Evolutionary conservation across 2,113 vertebrate species (phyloP), one percentile per base, ranked within the genome.

Genomic region (Struthio camelus): DNA sequence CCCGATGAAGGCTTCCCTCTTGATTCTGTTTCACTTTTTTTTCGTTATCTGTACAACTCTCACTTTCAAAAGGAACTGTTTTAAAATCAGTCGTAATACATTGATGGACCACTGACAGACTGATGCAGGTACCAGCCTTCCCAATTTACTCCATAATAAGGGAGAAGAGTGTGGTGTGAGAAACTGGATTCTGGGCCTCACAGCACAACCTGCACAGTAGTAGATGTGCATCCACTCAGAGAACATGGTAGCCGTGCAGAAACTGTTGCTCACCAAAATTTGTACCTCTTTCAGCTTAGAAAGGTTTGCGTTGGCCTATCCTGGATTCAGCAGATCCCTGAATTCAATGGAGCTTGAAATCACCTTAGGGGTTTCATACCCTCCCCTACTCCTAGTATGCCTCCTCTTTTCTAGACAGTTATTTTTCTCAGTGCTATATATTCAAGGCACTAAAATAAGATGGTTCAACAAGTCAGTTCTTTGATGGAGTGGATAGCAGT

Each of bases 21-120:
- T 78, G 13, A 7, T 50, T 64, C 32, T 32, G 46, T 36, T 27
- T 15, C 1, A 44, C 23, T 36, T 13, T 6, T 56, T 56, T 27
- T 30, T 24, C 3, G 32, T 50, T 12, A 6, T 54, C 12, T 5
- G 10, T 24, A 8, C 5, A 65, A 36, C 20, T 77, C 65, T 30
- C 19, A 24, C 3, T 30, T 83, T 30, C 12, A 38, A 65, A 85
- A 82, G 2, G 1, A 25, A 25, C 1, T 0, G 3, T 30, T 59
- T 77, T 64, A 32, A 87, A 81, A 61, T 42, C 3, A 5, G 7
- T 72, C 18, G 3, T 16, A 64, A 84, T 70, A n/a, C 83, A 59
- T 4, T 5, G 34, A 20, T 27, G 2, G 2, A 24, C 32, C 6
- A 23, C 6, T 11, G 27, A 11, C 6, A 38, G 32, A 10, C 7